phyloP scores from a whole-genome alignment of 2,113 vertebrate genomes.

The Leuciscus idus region DNA sequence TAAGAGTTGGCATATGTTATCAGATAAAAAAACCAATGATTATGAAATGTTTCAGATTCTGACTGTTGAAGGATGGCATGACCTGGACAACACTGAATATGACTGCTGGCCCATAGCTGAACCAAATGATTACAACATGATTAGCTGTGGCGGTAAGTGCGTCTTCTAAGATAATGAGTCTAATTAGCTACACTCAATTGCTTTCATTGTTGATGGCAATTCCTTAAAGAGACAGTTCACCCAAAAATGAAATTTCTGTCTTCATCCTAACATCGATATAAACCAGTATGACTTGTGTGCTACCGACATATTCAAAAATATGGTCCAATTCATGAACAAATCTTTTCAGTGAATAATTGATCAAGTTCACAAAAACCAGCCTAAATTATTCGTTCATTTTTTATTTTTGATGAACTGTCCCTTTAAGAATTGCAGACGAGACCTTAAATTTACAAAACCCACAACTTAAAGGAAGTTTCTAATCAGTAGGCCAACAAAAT shows the following conservation, averaged over 20 bases:
- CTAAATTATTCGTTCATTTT: neutral
- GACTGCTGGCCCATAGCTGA: slow-evolving; percentile 76
- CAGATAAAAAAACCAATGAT: neutral
- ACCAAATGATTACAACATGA: slow-evolving; percentile 77
- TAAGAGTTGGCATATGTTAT: neutral
- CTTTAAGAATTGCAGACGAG: neutral
- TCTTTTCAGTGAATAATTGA: neutral
- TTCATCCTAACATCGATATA: neutral
- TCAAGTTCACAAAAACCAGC: neutral
- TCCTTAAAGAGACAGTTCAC: neutral
- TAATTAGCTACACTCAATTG: neutral
- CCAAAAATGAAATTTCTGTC: neutral
- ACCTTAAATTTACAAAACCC: neutral
- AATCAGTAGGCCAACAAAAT: neutral
- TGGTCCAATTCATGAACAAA: neutral
- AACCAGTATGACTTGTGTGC: neutral
- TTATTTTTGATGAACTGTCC: neutral
- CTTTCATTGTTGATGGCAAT: neutral
- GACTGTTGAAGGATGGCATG: slow-evolving; percentile 73
- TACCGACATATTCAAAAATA: neutral
- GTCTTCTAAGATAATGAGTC: neutral
- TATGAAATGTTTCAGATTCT: slow-evolving; percentile 48
- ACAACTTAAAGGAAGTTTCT: slow-evolving; percentile 13
- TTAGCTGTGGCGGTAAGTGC: slow-evolving; percentile 72
- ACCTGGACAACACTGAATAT: slow-evolving; percentile 77